These are phyloP conservation scores for Halesus radiatus DNA, from an alignment of 1,140 invertebrate species.

Conservation along the genomic window DNA sequence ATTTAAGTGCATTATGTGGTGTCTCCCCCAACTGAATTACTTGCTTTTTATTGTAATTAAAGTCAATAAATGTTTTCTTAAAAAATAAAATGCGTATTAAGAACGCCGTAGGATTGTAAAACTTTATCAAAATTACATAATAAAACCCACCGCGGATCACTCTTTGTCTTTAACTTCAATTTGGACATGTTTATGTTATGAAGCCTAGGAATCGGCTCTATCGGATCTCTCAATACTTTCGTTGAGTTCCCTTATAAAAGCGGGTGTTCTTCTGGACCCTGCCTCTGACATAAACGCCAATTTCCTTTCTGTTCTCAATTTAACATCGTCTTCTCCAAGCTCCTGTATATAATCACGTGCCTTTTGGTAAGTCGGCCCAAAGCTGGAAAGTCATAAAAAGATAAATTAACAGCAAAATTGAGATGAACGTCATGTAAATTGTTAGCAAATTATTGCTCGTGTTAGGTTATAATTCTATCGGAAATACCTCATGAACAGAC, in stretches of 20 bases:
- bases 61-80: too few relatives aligned
- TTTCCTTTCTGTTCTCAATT: not conserved
- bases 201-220: not conserved
- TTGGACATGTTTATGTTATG: constrained; percentile 3
- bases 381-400: constrained; percentile 3
- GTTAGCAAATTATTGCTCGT: too few relatives aligned
- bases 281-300: not conserved
- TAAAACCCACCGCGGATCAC: constrained; percentile 14
- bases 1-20: too few relatives aligned
- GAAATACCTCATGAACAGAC: constrained; percentile 15
- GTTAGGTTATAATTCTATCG: too few relatives aligned
- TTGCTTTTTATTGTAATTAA: too few relatives aligned
- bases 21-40: too few relatives aligned
- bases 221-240: not conserved
- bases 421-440: not conserved
- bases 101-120: too few relatives aligned
- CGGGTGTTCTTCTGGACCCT: not conserved
- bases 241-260: not conserved
- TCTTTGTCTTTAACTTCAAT: constrained; percentile 19
- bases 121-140: constrained; percentile 35
- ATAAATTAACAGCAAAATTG: not conserved
- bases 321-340: not conserved
- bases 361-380: not conserved
- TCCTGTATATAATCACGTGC: not conserved
- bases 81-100: too few relatives aligned